A percentile compares a stretch with the other conserved stretches of the same genome.
These are phyloP conservation scores for Microctenopoma lineatum DNA, from an alignment of 2,797 vertebrate genomes.

Conservation along the genomic window DNA sequence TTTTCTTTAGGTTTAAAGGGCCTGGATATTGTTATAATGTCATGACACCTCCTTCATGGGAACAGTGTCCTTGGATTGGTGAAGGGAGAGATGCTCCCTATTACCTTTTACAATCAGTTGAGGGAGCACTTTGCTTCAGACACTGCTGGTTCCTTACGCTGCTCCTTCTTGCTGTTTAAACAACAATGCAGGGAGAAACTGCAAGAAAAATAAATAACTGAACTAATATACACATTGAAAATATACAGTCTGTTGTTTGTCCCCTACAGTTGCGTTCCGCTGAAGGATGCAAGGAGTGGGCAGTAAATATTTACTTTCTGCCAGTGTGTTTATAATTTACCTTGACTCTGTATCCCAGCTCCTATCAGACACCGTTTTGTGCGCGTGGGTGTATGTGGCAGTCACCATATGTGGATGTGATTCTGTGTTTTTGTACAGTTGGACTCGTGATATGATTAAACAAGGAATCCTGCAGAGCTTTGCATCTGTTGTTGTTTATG, in stretches of 20 bases:
- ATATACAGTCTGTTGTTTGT: constrained; percentile 1
- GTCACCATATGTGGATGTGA: constrained; percentile 41
- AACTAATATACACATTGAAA: not conserved
- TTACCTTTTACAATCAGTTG: not conserved
- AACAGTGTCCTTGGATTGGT: not conserved
- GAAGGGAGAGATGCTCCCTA: not conserved
- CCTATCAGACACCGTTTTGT: not conserved
- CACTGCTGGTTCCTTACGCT: not conserved
- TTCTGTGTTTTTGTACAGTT: constrained; percentile 22
- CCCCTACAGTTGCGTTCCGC: not conserved
- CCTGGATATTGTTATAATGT: not conserved
- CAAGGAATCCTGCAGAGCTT: constrained; percentile 54
- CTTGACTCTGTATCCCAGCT: not conserved
- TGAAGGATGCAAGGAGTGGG: not conserved
- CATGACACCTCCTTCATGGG: not conserved
- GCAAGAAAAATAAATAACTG: not conserved
- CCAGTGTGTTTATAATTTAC: constrained; percentile 1
- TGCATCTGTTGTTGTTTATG: constrained; percentile 52
- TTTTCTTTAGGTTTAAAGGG: not conserved
- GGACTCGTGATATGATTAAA: constrained; percentile 36
- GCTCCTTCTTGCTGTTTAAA: constrained; percentile 34
- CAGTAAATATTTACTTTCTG: constrained; percentile 13
- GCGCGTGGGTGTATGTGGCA: constrained; percentile 29
- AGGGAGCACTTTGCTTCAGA: constrained; percentile 2
- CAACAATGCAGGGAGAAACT: constrained; percentile 19